Base-by-base conservation (phyloP, 2,888 invertebrate genomes). In the Erebia ligea region DNA sequence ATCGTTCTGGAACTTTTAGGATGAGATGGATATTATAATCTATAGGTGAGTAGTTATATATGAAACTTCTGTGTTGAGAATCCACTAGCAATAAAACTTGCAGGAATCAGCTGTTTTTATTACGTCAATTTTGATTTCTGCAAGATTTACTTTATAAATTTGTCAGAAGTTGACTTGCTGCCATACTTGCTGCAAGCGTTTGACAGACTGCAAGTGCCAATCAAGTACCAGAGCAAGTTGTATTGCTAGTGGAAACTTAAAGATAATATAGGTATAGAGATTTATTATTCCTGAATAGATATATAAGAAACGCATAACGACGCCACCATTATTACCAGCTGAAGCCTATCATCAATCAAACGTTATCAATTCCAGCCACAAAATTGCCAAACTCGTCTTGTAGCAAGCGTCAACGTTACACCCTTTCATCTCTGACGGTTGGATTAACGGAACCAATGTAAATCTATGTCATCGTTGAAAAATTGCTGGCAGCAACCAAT, bases 291-390 rank as follows among this genome's bases (percentile, higher is more conserved):
- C 6, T 50, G n/a, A 50, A 50, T 50, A 50, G n/a, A n/a, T 25
- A 57, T 58, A 10, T 42, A 42, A 19, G 61, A 5, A 61, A 61
- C 13, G 19, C 21, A 13, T 62, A 62, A 57, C 56, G 21, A 56
- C 56, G 15, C 13, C 21, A 17, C 48, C 17, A 19, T 50, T 56
- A 34, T 59, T 67, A 65, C 50, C 56, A 40, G 17, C 34, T 56
- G 56, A 54, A 48, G 45, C 45, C 67, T 42, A 66, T 67, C 90
- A 91, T 91, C 89, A 90, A 91, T 91, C 91, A 90, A 84, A 81
- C 85, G 87, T 87, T 90, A 91, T 90, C 91, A 87, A 87, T 85
- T 82, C 84, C 82, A 84, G 80, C 85, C 84, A 82, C 84, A 77
- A 88, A 88, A 90, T 91, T 90, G 89, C 82, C 85, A 84, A 81